Percentiles rank a stretch among this genome's conserved stretches.
phyloP scores from a whole-genome alignment of 2,888 invertebrate genomes.

The Sarcophaga caerulescens region DNA sequence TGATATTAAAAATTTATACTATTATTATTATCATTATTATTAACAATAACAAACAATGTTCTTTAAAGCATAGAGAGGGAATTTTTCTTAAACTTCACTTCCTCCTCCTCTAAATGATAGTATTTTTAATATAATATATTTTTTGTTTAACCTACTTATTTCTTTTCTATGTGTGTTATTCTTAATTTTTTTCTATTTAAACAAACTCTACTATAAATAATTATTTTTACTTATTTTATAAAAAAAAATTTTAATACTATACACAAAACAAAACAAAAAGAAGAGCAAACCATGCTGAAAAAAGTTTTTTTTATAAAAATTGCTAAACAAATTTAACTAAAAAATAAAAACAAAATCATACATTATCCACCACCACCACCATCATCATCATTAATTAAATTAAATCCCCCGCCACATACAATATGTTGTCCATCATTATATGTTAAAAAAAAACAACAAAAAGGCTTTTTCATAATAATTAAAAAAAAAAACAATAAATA shows the following conservation, averaged over 20 bases:
- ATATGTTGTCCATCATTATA: too few relatives aligned
- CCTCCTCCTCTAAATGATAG: not conserved
- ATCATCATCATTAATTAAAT: not conserved
- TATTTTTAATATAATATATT: conserved; percentile 5
- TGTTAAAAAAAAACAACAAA: too few relatives aligned
- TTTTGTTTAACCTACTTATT: not conserved
- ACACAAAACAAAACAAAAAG: conserved; percentile 26
- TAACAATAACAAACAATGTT: not conserved
- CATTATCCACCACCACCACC: not conserved
- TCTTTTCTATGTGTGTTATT: not conserved
- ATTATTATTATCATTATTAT: not conserved
- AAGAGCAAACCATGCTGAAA: not conserved
- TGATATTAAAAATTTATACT: not conserved
- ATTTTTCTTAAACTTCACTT: too few relatives aligned
- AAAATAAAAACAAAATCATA: not conserved
- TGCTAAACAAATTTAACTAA: not conserved
- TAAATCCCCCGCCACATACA: not conserved
- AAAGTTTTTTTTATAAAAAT: not conserved
- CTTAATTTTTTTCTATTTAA: conserved; percentile 25
- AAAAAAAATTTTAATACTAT: conserved; percentile 60
- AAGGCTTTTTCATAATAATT: too few relatives aligned
- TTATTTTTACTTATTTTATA: conserved; percentile 61
- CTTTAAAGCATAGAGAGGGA: not conserved
- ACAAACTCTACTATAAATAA: conserved; percentile 37
- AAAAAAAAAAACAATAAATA: too few relatives aligned